Evolutionary conservation across 2,113 vertebrate genomes (phyloP), one percentile per base, ranked within the genome.

Genomic region (Zapornia atra): DNA sequence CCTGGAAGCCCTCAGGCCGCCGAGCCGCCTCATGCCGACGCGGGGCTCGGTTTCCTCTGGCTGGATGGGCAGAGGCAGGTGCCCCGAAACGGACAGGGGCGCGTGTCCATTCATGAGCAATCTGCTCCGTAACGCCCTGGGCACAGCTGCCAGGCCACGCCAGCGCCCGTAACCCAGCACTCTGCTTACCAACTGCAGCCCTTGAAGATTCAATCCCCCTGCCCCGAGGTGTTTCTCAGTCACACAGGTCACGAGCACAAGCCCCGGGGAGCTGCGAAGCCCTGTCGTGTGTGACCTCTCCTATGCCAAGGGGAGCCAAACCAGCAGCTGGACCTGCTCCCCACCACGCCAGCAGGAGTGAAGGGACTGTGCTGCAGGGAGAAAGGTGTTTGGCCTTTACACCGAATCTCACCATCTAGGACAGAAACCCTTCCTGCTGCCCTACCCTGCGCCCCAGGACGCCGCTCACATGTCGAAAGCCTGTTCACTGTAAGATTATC

Each of bases 91-190:
- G 26, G 84, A 91, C 42, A 64, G 48, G 15, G 3, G 90, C 2
- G 7, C 54, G 66, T 1, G 64, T 96, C 95, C 96, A 97, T 97
- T 97, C 88, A 88, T 56, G 15, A 95, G 92, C 90, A 78, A 90
- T 90, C 82, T 48, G 85, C 7, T 12, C 89, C 76, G 89, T 44
- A 68, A 86, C 50, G 26, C 53, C 68, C 85, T 1, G 7, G 14
- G 8, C 82, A 46, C 93, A 96, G 92, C 93, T 95, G 90, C 12
- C 0, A 13, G 50, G 90, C 90, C 25, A 34, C 0, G 9, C 20
- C 7, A 61, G 90, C 22, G 6, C 51, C 3, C 82, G 90, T 56
- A 92, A 90, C 85, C 92, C 87, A 33, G 93, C 90, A 83, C 84
- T 44, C 28, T 83, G 82, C 93, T 94, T 94, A 95, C 71, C 29